These are phyloP conservation scores for Trachelipus rathkii DNA, from an alignment of 1,140 invertebrate species.

Conservation along the genomic window DNA sequence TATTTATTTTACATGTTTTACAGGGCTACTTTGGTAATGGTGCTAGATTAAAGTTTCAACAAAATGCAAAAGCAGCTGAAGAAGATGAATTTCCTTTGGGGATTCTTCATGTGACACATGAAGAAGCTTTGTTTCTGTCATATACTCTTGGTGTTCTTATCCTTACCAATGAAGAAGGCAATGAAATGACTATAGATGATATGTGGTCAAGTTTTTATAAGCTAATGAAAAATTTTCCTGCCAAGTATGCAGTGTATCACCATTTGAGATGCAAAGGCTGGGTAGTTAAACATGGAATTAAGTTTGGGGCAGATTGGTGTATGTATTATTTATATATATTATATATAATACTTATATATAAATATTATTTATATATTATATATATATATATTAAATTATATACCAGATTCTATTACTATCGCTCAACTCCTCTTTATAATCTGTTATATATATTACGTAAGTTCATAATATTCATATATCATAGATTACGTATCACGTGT, in stretches of 20 bases:
- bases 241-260: conserved; percentile 74
- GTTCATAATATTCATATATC: too few species aligned
- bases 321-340: background rate
- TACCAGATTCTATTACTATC: too few species aligned
- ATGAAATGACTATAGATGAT: conserved; percentile 56
- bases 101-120: conserved; percentile 48
- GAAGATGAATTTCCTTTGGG: background rate
- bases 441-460: too few species aligned
- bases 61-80: too few species aligned
- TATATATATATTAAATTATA: background rate
- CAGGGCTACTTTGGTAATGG: too few species aligned
- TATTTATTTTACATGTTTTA: too few species aligned
- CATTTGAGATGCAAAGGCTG: conserved; percentile 83
- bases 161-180: conserved; percentile 42
- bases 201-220: conserved; percentile 64
- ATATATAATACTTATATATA: background rate
- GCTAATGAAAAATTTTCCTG: conserved; percentile 62
- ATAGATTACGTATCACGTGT: too few species aligned
- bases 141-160: background rate
- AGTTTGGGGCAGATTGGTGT: conserved; percentile 75
- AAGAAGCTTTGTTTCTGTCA: conserved; percentile 48
- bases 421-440: too few species aligned
- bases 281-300: conserved; percentile 80
- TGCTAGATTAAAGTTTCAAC: too few species aligned
- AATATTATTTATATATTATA: background rate